Evolutionary conservation across 2,888 invertebrate genomes (phyloP).

Genomic region (Neoitamus cyanurus): DNA sequence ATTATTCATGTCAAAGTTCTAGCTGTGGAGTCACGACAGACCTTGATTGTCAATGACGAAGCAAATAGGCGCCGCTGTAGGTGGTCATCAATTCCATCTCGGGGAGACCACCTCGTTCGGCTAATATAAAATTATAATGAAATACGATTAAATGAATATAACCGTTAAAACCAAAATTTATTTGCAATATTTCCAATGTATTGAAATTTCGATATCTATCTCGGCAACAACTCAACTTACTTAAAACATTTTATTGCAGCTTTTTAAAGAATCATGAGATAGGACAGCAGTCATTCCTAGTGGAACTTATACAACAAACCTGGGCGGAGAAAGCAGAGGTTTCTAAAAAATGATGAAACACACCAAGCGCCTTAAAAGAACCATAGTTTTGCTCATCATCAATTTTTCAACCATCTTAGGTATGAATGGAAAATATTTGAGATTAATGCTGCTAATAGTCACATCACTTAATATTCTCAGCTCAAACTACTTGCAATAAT

Average conservation of each 20-base stretch:
- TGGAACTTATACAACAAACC: not conserved
- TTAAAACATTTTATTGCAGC: not conserved
- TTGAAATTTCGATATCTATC: not conserved
- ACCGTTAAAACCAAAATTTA: not conserved
- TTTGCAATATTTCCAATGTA: not conserved
- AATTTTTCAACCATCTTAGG: constrained; percentile 50
- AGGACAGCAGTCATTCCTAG: not conserved
- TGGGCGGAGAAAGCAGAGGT: not conserved
- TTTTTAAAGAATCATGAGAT: constrained; percentile 2
- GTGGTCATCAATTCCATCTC: not conserved
- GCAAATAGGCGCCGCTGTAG: not conserved
- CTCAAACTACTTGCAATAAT: constrained; percentile 90
- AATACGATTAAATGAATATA: not conserved
- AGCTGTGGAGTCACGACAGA: not conserved
- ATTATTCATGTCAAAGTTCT: not conserved
- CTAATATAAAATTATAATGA: not conserved
- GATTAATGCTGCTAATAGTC: not conserved
- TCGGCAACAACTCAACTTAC: not conserved
- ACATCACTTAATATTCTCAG: constrained; percentile 53
- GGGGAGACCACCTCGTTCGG: not conserved
- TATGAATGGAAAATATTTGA: constrained; percentile 25
- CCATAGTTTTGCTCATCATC: constrained; percentile 47
- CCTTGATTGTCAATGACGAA: not conserved
- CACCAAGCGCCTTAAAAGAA: constrained; percentile 29
- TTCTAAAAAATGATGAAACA: constrained; percentile 41